Evolutionary conservation across 2,113 vertebrate genomes (phyloP).

Genomic region (Stictonetta naevosa): DNA sequence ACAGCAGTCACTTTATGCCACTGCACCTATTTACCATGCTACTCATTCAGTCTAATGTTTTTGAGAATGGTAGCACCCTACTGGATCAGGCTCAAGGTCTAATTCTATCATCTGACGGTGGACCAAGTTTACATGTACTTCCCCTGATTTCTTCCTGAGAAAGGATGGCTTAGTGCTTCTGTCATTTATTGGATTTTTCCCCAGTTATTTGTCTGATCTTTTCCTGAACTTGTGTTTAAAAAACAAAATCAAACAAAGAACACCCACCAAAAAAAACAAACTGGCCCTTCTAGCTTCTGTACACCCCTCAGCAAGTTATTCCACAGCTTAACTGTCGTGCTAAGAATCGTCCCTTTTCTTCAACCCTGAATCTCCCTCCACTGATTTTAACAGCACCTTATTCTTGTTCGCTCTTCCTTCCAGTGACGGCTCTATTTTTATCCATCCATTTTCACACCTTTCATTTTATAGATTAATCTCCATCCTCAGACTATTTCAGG

Average conservation of each 20-base stretch:
- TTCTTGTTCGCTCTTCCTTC: not conserved
- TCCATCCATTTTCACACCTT: not conserved
- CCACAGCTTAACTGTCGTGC: not conserved
- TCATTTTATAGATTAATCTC: not conserved
- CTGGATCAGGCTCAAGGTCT: not conserved
- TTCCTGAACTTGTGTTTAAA: not conserved
- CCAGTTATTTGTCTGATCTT: not conserved
- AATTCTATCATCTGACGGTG: not conserved
- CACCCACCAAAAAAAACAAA: too few species aligned
- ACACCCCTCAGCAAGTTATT: not conserved
- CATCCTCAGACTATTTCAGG: not conserved
- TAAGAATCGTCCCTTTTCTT: not conserved
- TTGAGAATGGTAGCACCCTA: not conserved
- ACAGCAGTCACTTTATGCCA: not conserved
- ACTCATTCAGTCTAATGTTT: not conserved
- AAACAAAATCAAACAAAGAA: fast-evolving
- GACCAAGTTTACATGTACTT: not conserved
- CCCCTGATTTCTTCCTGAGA: not conserved
- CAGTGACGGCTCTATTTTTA: not conserved
- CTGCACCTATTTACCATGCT: not conserved
- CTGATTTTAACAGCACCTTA: not conserved
- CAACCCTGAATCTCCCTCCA: not conserved
- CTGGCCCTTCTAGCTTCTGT: not conserved
- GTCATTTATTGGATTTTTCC: not conserved
- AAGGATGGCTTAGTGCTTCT: not conserved